Conservation (phyloP, 2,888 invertebrate genomes). For the Campoplex nolae region DNA sequence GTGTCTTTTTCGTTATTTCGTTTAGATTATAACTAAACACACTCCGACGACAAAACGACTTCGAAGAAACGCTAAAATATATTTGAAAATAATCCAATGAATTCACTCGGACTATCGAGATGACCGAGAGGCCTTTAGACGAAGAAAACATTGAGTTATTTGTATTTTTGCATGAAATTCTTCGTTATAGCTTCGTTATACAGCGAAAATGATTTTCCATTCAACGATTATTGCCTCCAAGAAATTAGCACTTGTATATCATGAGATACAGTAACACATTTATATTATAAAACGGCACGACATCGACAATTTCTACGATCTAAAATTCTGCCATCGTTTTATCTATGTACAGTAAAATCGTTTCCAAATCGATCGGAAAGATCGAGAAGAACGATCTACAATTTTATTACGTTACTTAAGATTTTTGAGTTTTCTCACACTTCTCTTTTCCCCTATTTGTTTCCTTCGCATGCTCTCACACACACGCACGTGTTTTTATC, state of each 20-base stretch:
- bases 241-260: constrained; percentile 21
- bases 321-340: constrained; percentile 53
- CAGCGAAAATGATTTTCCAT: constrained; percentile 29
- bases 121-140: background rate
- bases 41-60: constrained; percentile 4
- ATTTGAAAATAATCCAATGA: background rate
- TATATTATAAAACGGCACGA: constrained; percentile 70
- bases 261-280: constrained; percentile 51
- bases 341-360: constrained; percentile 70
- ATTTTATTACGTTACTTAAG: constrained; percentile 45
- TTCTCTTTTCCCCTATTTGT: background rate
- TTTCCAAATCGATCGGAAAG: constrained; percentile 31
- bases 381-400: constrained; percentile 55
- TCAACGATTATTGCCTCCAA: constrained; percentile 20
- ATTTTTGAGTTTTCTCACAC: constrained; percentile 19
- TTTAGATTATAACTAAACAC: constrained; percentile 2
- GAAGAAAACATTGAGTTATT: background rate
- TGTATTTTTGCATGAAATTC: background rate
- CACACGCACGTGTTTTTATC: constrained; percentile 4
- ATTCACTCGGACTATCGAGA: constrained; percentile 4
- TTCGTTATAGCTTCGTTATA: constrained; percentile 38
- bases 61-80: background rate
- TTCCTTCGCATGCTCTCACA: background rate
- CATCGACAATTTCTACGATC: constrained; percentile 63
- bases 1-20: background rate